Evolutionary conservation across 2,797 vertebrate genomes (phyloP).

Genomic region (Acanthopagrus latus): DNA sequence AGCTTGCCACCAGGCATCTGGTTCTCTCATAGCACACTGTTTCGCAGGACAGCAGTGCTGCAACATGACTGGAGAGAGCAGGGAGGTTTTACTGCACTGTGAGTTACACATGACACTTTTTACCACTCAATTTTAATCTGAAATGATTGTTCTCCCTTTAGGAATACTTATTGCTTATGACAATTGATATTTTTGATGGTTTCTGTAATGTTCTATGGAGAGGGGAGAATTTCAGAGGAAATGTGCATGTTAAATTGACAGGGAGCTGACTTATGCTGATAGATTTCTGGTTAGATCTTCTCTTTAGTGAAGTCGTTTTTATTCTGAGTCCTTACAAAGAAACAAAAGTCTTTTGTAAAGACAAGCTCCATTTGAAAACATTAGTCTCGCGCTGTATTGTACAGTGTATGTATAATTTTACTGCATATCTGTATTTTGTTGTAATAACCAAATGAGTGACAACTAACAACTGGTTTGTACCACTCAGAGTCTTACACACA

Average conservation of each 20-base stretch:
- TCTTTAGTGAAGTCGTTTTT: not conserved
- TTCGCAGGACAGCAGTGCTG: slow-evolving; percentile 74
- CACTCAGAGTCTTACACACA: not conserved
- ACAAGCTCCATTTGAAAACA: not conserved
- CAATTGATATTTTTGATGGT: not conserved
- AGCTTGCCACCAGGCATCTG: slow-evolving; percentile 76
- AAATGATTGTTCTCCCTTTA: not conserved
- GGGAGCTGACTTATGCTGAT: slow-evolving; percentile 1
- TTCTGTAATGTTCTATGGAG: not conserved
- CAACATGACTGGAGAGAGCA: slow-evolving; percentile 89
- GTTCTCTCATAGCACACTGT: slow-evolving; percentile 75
- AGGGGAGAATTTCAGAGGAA: not conserved
- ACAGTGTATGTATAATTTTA: not conserved
- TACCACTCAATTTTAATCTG: slow-evolving; percentile 1
- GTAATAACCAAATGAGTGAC: slow-evolving; percentile 5
- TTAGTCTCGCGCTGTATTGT: not conserved
- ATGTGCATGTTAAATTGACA: not conserved
- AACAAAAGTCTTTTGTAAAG: not conserved
- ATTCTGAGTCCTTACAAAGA: not conserved
- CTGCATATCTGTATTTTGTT: slow-evolving; percentile 2
- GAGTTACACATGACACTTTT: slow-evolving; percentile 79
- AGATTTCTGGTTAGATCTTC: not conserved
- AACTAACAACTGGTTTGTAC: not conserved
- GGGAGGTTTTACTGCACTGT: slow-evolving; percentile 89
- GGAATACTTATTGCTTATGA: slow-evolving; percentile 1